These are phyloP conservation scores for Lasioglossum morio DNA, from an alignment of 2,888 invertebrate species.

Conservation along the genomic window DNA sequence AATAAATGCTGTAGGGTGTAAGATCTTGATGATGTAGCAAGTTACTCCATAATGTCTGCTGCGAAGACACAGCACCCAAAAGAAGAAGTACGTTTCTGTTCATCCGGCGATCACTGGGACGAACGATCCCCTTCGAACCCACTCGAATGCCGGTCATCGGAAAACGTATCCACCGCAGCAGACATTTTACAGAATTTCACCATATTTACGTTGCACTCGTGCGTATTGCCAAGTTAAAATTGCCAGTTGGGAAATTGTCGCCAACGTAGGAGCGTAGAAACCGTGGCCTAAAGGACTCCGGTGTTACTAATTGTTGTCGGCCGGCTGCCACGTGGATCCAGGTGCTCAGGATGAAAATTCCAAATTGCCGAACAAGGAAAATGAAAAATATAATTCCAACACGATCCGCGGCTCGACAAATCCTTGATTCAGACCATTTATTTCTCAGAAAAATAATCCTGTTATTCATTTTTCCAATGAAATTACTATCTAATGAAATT, in stretches of 20 bases:
- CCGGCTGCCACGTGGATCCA: constrained; percentile 22
- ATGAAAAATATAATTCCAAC: constrained; percentile 62
- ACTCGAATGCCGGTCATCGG: constrained; percentile 30
- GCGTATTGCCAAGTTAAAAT: constrained; percentile 51
- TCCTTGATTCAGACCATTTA: constrained; percentile 66
- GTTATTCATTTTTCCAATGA: not conserved
- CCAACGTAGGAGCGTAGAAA: constrained; percentile 10
- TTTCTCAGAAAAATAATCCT: not conserved
- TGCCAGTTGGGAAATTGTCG: constrained; percentile 36
- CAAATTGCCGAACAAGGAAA: constrained; percentile 75
- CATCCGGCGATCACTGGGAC: not conserved
- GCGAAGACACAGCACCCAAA: not conserved
- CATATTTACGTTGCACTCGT: constrained; percentile 55
- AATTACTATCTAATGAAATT: not conserved
- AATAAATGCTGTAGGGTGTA: not conserved
- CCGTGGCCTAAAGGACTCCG: constrained; percentile 36
- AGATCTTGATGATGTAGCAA: not conserved
- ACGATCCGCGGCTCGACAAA: constrained; percentile 68
- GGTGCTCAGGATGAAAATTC: constrained; percentile 73
- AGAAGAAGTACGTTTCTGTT: constrained; percentile 2
- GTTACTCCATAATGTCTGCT: not conserved
- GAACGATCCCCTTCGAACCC: constrained; percentile 15
- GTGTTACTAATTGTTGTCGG: constrained; percentile 57
- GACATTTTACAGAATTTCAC: constrained; percentile 52
- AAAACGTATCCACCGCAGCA: constrained; percentile 32